Percentiles rank a stretch among this genome's conserved stretches.
These are phyloP conservation scores for Lepus oiostolus DNA, from an alignment of 2,797 vertebrate species.

Conservation along the genomic window DNA sequence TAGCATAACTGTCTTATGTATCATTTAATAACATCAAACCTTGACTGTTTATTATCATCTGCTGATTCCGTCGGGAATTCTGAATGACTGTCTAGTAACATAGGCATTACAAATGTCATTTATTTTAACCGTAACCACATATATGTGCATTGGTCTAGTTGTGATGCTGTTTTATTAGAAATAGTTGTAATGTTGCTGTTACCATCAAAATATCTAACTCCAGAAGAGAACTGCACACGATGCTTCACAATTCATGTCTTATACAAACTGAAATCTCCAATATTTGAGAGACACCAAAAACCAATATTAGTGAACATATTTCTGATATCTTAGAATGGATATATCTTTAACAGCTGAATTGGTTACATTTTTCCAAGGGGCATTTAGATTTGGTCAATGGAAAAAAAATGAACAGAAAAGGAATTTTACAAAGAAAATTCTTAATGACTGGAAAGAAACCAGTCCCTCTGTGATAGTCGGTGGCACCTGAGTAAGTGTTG, in stretches of 20 bases:
- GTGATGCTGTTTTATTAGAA: conserved; percentile 48
- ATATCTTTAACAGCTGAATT: not conserved
- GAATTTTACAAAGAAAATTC: not conserved
- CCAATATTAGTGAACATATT: not conserved
- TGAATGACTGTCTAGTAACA: conserved; percentile 79
- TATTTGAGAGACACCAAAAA: not conserved
- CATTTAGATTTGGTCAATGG: not conserved
- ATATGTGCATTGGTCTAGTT: conserved; percentile 20
- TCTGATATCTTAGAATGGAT: not conserved
- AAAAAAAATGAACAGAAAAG: not conserved
- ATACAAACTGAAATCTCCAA: conserved; percentile 20
- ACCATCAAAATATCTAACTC: not conserved
- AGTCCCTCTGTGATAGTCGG: not conserved
- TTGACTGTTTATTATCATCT: conserved; percentile 83
- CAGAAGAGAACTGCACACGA: not conserved
- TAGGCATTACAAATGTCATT: conserved; percentile 75
- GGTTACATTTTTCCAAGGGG: not conserved
- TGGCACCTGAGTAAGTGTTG: not conserved
- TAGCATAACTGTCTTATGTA: conserved; percentile 86
- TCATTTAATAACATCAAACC: conserved; percentile 87
- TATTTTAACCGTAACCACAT: conserved; percentile 75
- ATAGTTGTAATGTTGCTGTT: conserved; percentile 31
- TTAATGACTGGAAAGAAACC: not conserved
- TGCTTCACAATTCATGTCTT: not conserved
- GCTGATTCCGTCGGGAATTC: conserved; percentile 84